These are phyloP conservation scores for Xyrauchen texanus DNA, from an alignment of 2,113 vertebrate genomes.

Conservation along the genomic window DNA sequence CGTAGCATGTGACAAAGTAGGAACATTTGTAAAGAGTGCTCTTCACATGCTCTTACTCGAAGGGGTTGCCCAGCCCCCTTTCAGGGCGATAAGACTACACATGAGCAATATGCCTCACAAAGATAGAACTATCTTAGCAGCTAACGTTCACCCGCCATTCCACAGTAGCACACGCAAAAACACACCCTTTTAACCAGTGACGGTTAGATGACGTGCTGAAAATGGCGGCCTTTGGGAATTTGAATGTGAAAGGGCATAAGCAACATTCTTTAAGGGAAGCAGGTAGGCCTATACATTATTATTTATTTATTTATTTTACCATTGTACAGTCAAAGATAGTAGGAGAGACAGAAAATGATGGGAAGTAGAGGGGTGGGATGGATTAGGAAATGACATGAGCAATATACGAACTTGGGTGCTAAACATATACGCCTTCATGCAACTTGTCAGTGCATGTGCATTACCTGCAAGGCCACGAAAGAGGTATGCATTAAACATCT, in stretches of 20 bases:
- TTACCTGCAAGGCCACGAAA: too few species aligned
- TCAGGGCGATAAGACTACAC: constrained; percentile 67
- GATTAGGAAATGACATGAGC: too few species aligned
- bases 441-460: too few species aligned
- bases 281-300: too few species aligned
- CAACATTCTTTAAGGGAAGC: too few species aligned
- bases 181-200: constrained; percentile 39
- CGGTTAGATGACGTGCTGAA: constrained; percentile 55
- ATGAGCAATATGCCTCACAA: constrained; percentile 56
- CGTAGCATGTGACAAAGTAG: constrained; percentile 21
- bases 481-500: too few species aligned
- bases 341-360: too few species aligned
- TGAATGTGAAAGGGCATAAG: background rate
- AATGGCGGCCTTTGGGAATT: constrained; percentile 59
- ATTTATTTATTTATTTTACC: too few species aligned
- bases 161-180: constrained; percentile 42
- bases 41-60: constrained; percentile 38
- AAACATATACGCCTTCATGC: too few species aligned
- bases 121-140: constrained; percentile 78
- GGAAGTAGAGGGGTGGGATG: too few species aligned
- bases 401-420: too few species aligned
- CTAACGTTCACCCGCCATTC: constrained; percentile 68
- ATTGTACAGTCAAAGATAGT: too few species aligned
- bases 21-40: constrained; percentile 42
- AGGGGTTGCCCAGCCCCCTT: constrained; percentile 63